phyloP scores from a whole-genome alignment of 2,888 invertebrate species.

The Coelopa pilipes region DNA sequence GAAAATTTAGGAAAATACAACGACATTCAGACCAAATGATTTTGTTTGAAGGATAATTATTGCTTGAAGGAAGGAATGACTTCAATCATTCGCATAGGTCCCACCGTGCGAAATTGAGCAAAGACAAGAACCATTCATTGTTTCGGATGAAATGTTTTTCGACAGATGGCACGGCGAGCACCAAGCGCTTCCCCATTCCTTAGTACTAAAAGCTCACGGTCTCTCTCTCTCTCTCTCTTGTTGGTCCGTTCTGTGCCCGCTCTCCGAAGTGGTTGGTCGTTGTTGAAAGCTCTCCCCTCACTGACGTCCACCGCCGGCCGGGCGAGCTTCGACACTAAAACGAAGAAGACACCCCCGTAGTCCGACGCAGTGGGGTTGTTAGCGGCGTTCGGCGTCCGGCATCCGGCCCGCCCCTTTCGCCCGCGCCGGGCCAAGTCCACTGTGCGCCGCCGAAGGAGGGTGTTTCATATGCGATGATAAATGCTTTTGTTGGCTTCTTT shows the following conservation, averaged over 20 bases:
- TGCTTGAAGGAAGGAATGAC: too few relatives aligned
- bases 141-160: neutral
- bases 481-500: conserved; percentile 57
- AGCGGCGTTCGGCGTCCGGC: neutral
- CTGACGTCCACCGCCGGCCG: neutral
- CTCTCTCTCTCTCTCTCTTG: too few relatives aligned
- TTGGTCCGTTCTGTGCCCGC: too few relatives aligned
- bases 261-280: neutral
- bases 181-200: neutral
- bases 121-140: neutral
- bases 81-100: too few relatives aligned
- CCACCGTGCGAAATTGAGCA: too few relatives aligned
- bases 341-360: neutral
- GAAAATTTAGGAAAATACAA: too few relatives aligned
- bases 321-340: neutral
- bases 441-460: neutral
- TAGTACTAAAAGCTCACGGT: too few relatives aligned
- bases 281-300: conserved; percentile 2
- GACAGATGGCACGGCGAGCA: conserved; percentile 2
- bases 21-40: too few relatives aligned
- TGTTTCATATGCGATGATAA: conserved; percentile 19
- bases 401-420: neutral
- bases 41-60: too few relatives aligned
- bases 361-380: conserved; percentile 5
- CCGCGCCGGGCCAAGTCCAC: neutral